Evolutionary conservation across 2,888 invertebrate genomes (phyloP), one percentile per base, ranked within the genome.

Genomic region (Automeris io): DNA sequence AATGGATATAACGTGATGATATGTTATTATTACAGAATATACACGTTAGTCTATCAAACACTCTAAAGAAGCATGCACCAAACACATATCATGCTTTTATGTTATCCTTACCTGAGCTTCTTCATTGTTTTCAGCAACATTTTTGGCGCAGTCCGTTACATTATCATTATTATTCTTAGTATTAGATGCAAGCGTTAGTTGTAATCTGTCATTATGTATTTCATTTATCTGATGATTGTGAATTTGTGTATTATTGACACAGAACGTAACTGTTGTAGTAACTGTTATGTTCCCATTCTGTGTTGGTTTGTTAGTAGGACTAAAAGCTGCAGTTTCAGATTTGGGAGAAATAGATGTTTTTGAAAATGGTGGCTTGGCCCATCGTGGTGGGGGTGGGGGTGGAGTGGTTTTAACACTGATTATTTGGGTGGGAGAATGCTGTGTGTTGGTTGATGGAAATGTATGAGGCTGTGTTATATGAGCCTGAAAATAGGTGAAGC

Each of bases 201-300:
- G 86, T 61, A 83, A 68, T 56, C 75, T 74, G 50, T 87, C 82
- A 50, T 72, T 83, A 57, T 80, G 75, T 60, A 85, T 79, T 60
- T 86, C 77, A 61, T 83, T 77, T 70, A 82, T 79, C 74, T 87
- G 77, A 61, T 90, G 88, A 47, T 82, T 85, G 58, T 81, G 85
- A 56, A 82, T 74, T 68, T 85, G 81, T 41, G 82, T 79, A 61
- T 89, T 87, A 78, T 91, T 92, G 54, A 94, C 92, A 57, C 92
- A 93, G 70, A 94, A 93, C 11, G 94, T 94, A 33, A 95, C 93
- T n/a, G 93, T 94, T n/a, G 94, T 93, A 33, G 95, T 94, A 35
- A 94, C 93, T 32, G 92, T 93, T 68, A 94, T 93, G 69, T 94
- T 94, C 67, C 90, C 93, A 65, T 88, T 88, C 50, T 87, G 88